Evolutionary conservation across 1,140 invertebrate genomes (phyloP).

Genomic region (Cydia strobilella): DNA sequence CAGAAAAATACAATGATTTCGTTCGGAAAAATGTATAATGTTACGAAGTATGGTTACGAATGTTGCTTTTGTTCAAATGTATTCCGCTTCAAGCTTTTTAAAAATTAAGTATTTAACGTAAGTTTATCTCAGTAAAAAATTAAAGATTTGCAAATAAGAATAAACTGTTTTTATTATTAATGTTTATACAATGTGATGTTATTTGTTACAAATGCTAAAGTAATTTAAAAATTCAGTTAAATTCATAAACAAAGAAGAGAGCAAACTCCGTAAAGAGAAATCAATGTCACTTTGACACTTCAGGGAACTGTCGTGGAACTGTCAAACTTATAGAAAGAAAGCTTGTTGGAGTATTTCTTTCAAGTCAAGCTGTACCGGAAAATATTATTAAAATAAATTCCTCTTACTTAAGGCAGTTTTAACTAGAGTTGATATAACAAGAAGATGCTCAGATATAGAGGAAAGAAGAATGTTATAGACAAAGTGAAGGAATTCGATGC

Average conservation of each 20-base stretch:
- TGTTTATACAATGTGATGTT: no score
- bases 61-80: neutral
- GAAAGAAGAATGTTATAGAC: conserved; percentile 83
- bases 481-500: conserved; percentile 93
- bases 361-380: neutral
- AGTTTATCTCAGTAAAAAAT: no score
- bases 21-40: neutral
- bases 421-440: conserved; percentile 30
- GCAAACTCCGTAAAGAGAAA: neutral
- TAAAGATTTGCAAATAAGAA: no score
- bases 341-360: neutral
- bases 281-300: neutral
- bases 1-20: neutral
- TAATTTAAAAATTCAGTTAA: neutral
- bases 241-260: no score
- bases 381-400: neutral
- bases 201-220: neutral
- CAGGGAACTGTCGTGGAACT: neutral
- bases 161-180: no score
- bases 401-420: neutral
- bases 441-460: conserved; percentile 82
- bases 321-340: conserved; percentile 1
- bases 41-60: no score
- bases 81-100: neutral
- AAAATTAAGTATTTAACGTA: neutral